Percentiles rank a stretch among this genome's conserved stretches.
Evolutionary conservation across 2,113 vertebrate genomes (phyloP).

Genomic region (Condylura cristata): DNA sequence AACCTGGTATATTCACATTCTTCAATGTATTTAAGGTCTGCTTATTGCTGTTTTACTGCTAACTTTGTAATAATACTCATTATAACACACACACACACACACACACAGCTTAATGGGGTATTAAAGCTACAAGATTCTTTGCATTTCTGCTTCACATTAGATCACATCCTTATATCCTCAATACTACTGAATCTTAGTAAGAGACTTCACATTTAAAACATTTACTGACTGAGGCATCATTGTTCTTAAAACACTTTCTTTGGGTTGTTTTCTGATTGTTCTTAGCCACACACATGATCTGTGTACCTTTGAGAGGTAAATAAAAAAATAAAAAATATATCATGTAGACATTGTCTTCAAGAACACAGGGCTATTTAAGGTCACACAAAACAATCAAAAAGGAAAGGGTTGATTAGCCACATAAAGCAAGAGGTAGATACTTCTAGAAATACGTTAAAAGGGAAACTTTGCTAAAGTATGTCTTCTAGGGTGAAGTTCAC

Average conservation of each 20-base stretch:
- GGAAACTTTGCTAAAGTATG: not conserved
- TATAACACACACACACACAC: not conserved
- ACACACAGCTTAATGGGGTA: not conserved
- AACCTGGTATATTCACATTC: not conserved
- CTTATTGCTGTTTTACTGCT: constrained; percentile 28
- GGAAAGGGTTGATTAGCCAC: not conserved
- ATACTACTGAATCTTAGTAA: not conserved
- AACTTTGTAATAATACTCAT: constrained; percentile 32
- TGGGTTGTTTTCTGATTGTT: not conserved
- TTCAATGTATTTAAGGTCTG: not conserved
- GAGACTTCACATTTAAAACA: not conserved
- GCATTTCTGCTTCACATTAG: not conserved
- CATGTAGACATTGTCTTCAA: not conserved
- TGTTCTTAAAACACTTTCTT: not conserved
- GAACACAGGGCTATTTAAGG: not conserved
- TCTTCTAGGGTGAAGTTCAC: not conserved
- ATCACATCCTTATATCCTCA: not conserved
- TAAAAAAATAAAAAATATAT: constrained; percentile 29
- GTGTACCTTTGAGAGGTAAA: not conserved
- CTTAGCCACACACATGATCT: not conserved
- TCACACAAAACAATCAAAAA: not conserved
- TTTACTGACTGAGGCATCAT: not conserved
- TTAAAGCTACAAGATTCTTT: not conserved
- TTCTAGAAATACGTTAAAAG: constrained; percentile 33
- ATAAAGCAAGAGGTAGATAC: not conserved